A percentile compares a stretch with the other conserved stretches of the same genome.
Conservation (phyloP, 2,113 vertebrate genomes). For the Oncorhynchus masou region DNA sequence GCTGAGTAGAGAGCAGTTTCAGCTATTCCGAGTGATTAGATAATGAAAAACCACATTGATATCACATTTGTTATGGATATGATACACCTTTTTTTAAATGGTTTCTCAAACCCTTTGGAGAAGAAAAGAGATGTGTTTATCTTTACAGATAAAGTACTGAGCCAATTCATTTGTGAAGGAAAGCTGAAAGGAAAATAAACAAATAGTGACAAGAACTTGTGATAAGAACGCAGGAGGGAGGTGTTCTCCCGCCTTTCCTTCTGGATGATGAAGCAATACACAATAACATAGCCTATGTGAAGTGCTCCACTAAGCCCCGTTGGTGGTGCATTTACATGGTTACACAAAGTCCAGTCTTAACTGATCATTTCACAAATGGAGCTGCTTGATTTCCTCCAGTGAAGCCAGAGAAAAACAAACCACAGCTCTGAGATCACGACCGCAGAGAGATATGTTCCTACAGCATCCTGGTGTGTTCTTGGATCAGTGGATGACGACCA, state of each 20-base stretch:
- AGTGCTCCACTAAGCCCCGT: conserved; percentile 22
- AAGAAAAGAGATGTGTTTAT: too few relatives aligned
- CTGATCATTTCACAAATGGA: conserved; percentile 35
- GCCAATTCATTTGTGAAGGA: conserved; percentile 33
- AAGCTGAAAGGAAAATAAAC: conserved; percentile 44
- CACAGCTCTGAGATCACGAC: conserved; percentile 20
- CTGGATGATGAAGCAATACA: conserved; percentile 60
- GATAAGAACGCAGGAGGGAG: not conserved
- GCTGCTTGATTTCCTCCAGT: conserved; percentile 34
- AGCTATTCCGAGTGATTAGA: too few relatives aligned
- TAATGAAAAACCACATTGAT: too few relatives aligned
- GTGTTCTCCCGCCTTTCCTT: conserved; percentile 45
- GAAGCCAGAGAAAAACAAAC: conserved; percentile 43
- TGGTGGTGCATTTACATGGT: conserved; percentile 13
- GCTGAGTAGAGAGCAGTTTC: not conserved
- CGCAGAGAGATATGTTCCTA: conserved; percentile 12
- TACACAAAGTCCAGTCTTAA: conserved; percentile 16
- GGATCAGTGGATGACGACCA: not conserved
- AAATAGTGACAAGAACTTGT: not conserved
- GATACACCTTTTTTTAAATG: too few relatives aligned
- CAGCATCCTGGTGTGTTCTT: not conserved
- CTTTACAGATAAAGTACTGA: conserved; percentile 8
- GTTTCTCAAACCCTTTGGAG: too few relatives aligned
- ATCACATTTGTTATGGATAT: too few relatives aligned
- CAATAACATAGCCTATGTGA: conserved; percentile 44